phyloP scores from a whole-genome alignment of 2,888 invertebrate species.

The Thera britannica region DNA sequence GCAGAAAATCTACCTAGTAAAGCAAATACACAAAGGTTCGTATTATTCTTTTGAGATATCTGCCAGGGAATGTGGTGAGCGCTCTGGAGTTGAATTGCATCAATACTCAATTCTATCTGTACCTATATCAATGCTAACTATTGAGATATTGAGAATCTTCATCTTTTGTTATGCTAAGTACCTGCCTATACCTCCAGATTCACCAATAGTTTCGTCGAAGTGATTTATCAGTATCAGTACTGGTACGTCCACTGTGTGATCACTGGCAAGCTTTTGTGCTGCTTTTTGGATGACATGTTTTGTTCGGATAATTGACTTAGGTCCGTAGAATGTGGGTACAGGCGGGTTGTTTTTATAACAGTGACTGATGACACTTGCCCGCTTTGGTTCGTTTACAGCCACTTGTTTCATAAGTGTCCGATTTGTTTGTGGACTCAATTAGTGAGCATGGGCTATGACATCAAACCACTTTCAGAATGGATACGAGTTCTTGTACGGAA shows the following conservation, averaged over 20 bases:
- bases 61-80: no score
- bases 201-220: not conserved
- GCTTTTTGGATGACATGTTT: constrained; percentile 53
- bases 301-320: constrained; percentile 56
- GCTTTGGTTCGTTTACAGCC: constrained; percentile 33
- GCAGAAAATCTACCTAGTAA: not conserved
- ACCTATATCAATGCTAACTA: no score
- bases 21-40: no score
- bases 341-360: constrained; percentile 35
- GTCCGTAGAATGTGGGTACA: constrained; percentile 31
- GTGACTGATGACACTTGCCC: constrained; percentile 33
- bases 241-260: constrained; percentile 31
- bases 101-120: no score
- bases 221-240: constrained; percentile 10
- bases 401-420: constrained; percentile 18
- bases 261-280: constrained; percentile 44
- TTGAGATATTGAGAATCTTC: no score
- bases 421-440: constrained; percentile 24
- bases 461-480: constrained; percentile 9
- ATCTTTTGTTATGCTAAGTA: no score
- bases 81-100: no score
- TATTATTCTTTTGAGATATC: no score
- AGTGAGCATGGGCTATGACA: constrained; percentile 14
- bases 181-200: not conserved
- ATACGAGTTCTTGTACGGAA: not conserved